Base-by-base conservation (phyloP, 2,888 invertebrate species). In the Tryphoninae sp. region DNA sequence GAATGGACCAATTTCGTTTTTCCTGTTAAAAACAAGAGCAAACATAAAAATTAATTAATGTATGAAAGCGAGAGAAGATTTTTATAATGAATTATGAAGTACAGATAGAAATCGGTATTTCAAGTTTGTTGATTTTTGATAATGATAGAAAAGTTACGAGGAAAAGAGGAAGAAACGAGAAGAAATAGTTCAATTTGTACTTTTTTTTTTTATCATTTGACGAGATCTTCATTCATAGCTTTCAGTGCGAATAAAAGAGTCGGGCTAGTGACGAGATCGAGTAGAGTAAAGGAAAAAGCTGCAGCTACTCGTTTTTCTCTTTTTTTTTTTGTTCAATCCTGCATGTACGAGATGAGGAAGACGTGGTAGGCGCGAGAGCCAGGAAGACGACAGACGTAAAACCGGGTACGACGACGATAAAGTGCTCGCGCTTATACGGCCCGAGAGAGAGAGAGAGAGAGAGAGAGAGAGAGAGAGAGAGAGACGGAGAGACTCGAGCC, bases 1-100 rank as follows among this genome's bases (percentile, higher is more conserved):
- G 93, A 91, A 79, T 91, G 91, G 22, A 91, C 88, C 76, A 88
- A 81, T 82, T 90, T 91, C 59, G 91, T 90, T 81, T 91, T 91
- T 6, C 90, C 91, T 91, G 78, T 13, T 83, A 84, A 80, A 51
- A 58, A 78, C 26, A 23, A 23, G 71, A 51, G 8, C 33, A 16
- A 51, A 51, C 33, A 53, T 45, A n/a, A 55, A 26, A 19, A 16
- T 51, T 16, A 23, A 22, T 61, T 13, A 61, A 13, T 51, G 2
- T 51, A n/a, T 33, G 4, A 33, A 33, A 33, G 33, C 33, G 7
- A 33, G 33, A 4, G 33, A 33, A 33, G 3, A 33, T 33, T 33
- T 33, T 33, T 33, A 33, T 7, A 33, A 33, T 6, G 33, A 26
- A 26, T 26, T 26, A 26, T 26, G 26, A 26, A 26, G 2, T 0